Conservation (phyloP, 2,797 vertebrate genomes). For the Myotis myotis region DNA sequence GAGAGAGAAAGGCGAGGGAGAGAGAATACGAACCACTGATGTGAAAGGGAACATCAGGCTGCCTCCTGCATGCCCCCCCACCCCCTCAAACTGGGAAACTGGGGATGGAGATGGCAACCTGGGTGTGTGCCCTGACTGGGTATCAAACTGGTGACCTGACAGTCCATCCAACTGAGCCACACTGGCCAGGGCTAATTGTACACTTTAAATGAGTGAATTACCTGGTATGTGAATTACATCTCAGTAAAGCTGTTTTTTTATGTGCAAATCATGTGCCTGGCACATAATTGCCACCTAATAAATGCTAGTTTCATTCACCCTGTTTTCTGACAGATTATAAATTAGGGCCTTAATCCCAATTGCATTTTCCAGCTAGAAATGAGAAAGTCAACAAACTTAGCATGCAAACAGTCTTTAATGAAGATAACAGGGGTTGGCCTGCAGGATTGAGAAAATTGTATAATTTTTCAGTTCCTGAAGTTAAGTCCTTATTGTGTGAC, state of each 20-base stretch:
- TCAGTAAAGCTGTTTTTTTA: not conserved
- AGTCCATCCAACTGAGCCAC: not conserved
- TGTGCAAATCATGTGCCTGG: not conserved
- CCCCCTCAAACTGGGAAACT: not conserved
- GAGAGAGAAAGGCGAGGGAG: no score
- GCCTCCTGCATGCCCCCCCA: not conserved
- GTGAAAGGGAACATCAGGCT: not conserved
- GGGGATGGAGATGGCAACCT: not conserved
- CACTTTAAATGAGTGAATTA: not conserved
- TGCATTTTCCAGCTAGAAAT: not conserved
- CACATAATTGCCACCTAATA: not conserved
- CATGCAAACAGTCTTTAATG: not conserved
- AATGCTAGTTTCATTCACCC: not conserved
- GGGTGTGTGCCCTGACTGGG: not conserved
- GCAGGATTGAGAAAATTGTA: not conserved
- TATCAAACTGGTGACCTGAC: not conserved
- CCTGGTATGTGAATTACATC: not conserved
- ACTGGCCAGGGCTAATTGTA: not conserved
- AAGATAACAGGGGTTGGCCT: not conserved
- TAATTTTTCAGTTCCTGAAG: not conserved
- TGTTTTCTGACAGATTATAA: not conserved
- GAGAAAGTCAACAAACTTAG: not conserved
- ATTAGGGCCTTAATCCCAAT: not conserved
- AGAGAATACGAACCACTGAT: not conserved
- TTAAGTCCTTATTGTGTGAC: not conserved